A percentile compares a stretch with the other conserved stretches of the same genome.
phyloP scores from a whole-genome alignment of 1,140 invertebrate genomes.

The Zophobas atratus region DNA sequence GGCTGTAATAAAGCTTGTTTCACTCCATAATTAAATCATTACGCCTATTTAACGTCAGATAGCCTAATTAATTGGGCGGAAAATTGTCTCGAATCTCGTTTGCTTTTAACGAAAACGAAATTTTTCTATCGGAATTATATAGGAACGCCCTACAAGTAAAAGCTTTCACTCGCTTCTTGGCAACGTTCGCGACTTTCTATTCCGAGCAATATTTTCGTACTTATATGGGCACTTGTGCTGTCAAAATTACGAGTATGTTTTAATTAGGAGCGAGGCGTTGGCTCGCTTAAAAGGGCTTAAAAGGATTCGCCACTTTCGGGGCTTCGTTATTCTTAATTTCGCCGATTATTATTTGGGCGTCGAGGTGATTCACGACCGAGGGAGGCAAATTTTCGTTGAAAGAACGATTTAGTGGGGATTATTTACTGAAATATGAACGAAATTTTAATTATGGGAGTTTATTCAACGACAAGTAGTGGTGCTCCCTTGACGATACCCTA shows the following conservation, averaged over 20 bases:
- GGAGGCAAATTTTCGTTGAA: too few relatives aligned
- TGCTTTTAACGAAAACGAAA: not conserved
- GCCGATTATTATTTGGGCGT: too few relatives aligned
- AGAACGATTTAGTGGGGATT: too few relatives aligned
- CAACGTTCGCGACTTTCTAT: constrained; percentile 35
- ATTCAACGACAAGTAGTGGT: too few relatives aligned
- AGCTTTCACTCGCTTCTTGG: constrained; percentile 45
- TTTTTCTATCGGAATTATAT: not conserved
- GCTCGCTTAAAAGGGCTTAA: constrained; percentile 15
- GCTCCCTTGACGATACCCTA: too few relatives aligned
- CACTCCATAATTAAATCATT: constrained; percentile 38
- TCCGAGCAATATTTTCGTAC: constrained; percentile 3
- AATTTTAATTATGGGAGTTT: too few relatives aligned
- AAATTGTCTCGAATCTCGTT: constrained; percentile 6
- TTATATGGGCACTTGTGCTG: constrained; percentile 27
- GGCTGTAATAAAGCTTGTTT: constrained; percentile 28
- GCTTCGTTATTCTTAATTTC: not conserved
- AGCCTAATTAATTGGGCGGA: not conserved
- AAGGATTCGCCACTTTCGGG: constrained; percentile 25
- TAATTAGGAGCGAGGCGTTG: constrained; percentile 1
- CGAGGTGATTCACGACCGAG: not conserved
- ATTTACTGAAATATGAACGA: too few relatives aligned
- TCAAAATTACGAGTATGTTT: constrained; percentile 22
- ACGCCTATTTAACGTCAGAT: constrained; percentile 3
- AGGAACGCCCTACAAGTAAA: constrained; percentile 15